Conservation (phyloP, 2,797 vertebrate species). For the Amblyopsis hoosieri region DNA sequence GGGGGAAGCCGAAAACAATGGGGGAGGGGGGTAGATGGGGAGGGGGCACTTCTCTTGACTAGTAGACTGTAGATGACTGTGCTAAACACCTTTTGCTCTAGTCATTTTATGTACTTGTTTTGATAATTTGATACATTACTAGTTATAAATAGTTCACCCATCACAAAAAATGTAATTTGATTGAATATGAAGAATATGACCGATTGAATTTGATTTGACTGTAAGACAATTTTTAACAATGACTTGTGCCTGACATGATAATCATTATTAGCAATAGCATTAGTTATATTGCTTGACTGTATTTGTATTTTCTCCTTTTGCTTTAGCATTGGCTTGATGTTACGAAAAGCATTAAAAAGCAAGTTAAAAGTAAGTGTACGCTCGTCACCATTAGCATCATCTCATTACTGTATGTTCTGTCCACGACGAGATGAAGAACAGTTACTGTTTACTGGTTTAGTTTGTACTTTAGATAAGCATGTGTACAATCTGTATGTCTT, state of each 20-base stretch:
- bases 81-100: conserved; percentile 7
- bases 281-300: neutral
- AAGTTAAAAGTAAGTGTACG: conserved; percentile 96
- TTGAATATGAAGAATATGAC: neutral
- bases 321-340: conserved; percentile 96
- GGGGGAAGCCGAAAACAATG: neutral
- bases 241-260: too few species aligned
- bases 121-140: neutral
- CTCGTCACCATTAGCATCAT: neutral
- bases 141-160: neutral
- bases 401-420: neutral
- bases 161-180: neutral
- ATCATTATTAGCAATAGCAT: neutral
- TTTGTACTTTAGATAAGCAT: neutral
- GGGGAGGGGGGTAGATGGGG: conserved; percentile 2
- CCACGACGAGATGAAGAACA: neutral
- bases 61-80: neutral
- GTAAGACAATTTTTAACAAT: too few species aligned
- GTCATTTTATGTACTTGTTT: neutral
- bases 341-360: conserved; percentile 98
- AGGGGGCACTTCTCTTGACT: neutral
- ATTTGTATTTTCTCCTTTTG: neutral
- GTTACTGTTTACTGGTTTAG: neutral
- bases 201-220: neutral
- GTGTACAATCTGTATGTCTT: neutral